Evolutionary conservation across 2,888 invertebrate species (phyloP).

Genomic region (Microctonus hyperodae): DNA sequence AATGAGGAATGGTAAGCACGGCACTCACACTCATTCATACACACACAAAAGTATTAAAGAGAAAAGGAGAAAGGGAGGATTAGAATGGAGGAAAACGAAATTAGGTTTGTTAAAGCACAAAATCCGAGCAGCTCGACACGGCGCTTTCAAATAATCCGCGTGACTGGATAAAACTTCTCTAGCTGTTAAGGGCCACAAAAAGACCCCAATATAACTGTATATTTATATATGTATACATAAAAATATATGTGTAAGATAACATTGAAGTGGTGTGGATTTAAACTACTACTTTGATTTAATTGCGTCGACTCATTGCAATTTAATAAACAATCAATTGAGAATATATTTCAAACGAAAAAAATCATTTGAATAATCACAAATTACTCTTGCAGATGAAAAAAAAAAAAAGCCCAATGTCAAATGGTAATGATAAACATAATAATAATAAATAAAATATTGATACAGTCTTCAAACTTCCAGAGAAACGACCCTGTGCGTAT

Average conservation of each 20-base stretch:
- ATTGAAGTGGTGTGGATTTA: neutral
- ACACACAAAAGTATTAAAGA: constrained; percentile 5
- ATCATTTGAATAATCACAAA: neutral
- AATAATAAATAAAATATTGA: neutral
- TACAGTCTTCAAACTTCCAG: neutral
- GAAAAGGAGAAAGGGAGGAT: constrained; percentile 16
- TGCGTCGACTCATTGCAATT: neutral
- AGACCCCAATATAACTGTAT: neutral
- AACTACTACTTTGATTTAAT: neutral
- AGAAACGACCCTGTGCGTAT: neutral
- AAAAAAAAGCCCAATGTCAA: too few species aligned
- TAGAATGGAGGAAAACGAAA: constrained; percentile 16
- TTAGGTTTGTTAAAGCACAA: constrained; percentile 29
- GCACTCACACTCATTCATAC: neutral
- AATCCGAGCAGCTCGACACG: constrained; percentile 15
- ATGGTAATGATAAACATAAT: neutral
- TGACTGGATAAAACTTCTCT: constrained; percentile 25
- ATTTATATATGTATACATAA: neutral
- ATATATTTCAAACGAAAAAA: neutral
- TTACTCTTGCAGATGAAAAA: neutral
- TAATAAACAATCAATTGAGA: neutral
- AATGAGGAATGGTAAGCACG: neutral
- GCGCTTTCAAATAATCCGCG: constrained; percentile 23
- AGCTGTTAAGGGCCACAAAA: constrained; percentile 19
- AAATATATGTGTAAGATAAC: neutral